phyloP scores from a whole-genome alignment of 2,797 vertebrate species.

The Aldrovandia affinis region DNA sequence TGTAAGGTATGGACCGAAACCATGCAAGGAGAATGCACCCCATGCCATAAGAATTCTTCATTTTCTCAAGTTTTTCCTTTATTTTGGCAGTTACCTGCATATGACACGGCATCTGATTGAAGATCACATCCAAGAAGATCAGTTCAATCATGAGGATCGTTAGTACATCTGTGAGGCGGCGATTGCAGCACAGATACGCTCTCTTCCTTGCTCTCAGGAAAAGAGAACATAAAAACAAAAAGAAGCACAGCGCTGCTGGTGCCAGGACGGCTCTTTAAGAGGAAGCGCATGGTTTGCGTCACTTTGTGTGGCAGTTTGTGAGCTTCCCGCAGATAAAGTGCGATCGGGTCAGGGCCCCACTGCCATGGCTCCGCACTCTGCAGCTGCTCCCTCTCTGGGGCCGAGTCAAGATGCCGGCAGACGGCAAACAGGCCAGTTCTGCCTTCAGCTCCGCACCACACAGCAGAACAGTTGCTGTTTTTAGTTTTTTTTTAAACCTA shows the following conservation, averaged over 20 bases:
- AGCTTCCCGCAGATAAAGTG: conserved; percentile 36
- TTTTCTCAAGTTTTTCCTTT: too few species aligned
- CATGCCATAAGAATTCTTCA: too few species aligned
- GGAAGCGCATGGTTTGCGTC: not conserved
- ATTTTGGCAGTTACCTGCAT: too few species aligned
- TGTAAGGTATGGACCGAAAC: too few species aligned
- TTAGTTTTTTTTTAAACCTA: too few species aligned
- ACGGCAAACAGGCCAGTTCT: not conserved
- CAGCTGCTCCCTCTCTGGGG: not conserved
- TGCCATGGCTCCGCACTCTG: not conserved
- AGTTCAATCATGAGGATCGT: not conserved
- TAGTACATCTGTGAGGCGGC: not conserved
- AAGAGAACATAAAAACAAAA: not conserved
- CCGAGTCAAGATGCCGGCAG: not conserved
- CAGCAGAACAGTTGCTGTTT: too few species aligned
- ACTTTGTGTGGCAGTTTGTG: conserved; percentile 25
- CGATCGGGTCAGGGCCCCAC: conserved; percentile 10
- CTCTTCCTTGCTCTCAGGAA: not conserved
- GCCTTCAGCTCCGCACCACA: not conserved
- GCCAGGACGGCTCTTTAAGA: not conserved
- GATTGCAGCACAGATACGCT: not conserved
- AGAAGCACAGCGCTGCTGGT: not conserved
- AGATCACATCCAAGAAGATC: not conserved
- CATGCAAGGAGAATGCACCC: too few species aligned
- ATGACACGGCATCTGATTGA: not conserved